phyloP scores from a whole-genome alignment of 2,113 vertebrate species.

The Chamaea fasciata region DNA sequence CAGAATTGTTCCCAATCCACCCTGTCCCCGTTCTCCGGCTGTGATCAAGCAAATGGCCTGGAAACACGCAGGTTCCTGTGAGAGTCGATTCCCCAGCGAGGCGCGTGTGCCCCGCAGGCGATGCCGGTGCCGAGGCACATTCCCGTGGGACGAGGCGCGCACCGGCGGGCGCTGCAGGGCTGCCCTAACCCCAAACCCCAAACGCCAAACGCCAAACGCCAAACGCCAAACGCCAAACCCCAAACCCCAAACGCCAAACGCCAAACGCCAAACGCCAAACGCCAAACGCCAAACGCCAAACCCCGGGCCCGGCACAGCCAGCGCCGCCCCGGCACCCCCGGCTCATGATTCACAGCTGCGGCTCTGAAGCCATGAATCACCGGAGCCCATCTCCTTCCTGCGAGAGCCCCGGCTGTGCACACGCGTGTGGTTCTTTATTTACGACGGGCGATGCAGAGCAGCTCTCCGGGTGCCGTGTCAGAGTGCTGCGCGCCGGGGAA shows the following conservation, averaged over 20 bases:
- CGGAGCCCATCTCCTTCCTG: slow-evolving; percentile 66
- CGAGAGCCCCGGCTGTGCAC: neutral
- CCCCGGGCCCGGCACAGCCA: fast-evolving
- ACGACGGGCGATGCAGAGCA: neutral
- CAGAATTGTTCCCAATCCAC: neutral
- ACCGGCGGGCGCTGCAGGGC: neutral
- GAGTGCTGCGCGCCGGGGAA: neutral
- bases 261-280: fast-evolving
- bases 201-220: too few relatives aligned
- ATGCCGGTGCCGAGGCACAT: neutral
- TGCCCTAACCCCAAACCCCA: neutral
- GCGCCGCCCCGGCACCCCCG: neutral
- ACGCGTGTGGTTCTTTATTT: neutral
- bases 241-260: fast-evolving
- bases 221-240: too few relatives aligned
- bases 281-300: fast-evolving
- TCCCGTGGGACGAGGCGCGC: neutral
- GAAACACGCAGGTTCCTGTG: fast-evolving
- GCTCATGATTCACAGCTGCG: slow-evolving; percentile 65
- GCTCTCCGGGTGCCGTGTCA: neutral
- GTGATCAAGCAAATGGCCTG: neutral
- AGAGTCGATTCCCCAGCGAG: neutral
- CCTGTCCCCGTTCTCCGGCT: fast-evolving
- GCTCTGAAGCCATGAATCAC: slow-evolving; percentile 64
- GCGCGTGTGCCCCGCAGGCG: fast-evolving